Percentiles rank a stretch among this genome's conserved stretches.
Conservation (phyloP, 2,888 invertebrate genomes). For the Stegophylla sp. region DNA sequence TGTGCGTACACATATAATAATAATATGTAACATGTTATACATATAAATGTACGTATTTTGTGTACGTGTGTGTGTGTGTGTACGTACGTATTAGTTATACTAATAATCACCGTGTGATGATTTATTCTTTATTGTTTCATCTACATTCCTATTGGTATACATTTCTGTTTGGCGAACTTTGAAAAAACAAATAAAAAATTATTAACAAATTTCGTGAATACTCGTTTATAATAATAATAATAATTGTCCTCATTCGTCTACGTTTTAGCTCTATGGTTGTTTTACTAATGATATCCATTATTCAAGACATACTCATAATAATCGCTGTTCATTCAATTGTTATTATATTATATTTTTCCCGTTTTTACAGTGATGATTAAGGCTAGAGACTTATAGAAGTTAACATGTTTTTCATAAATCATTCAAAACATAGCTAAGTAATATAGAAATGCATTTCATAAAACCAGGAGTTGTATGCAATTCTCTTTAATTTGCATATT, state of each 20-base stretch:
- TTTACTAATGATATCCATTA: slow-evolving; percentile 40
- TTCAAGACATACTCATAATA: slow-evolving; percentile 14
- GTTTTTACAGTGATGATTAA: background rate
- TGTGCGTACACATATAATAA: background rate
- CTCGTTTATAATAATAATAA: slow-evolving; percentile 25
- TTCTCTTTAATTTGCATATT: too few species aligned
- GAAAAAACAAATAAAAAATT: slow-evolving; percentile 23
- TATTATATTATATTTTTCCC: background rate
- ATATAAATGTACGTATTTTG: background rate
- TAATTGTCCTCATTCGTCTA: slow-evolving; percentile 13
- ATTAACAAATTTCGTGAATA: slow-evolving; percentile 13
- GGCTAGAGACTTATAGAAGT: too few species aligned
- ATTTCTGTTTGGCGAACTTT: slow-evolving; percentile 6
- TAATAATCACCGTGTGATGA: background rate
- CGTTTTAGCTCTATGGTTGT: background rate
- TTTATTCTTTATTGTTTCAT: slow-evolving; percentile 16
- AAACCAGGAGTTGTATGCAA: too few species aligned
- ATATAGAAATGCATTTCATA: too few species aligned
- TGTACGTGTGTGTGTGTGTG: background rate
- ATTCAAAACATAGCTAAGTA: too few species aligned
- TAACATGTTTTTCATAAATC: too few species aligned
- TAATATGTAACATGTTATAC: too few species aligned
- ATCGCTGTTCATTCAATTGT: background rate
- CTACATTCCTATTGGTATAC: too few species aligned
- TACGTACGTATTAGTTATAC: background rate